These are phyloP conservation scores for Gallinago solitaria DNA, from an alignment of 2,797 vertebrate species.

Conservation along the genomic window DNA sequence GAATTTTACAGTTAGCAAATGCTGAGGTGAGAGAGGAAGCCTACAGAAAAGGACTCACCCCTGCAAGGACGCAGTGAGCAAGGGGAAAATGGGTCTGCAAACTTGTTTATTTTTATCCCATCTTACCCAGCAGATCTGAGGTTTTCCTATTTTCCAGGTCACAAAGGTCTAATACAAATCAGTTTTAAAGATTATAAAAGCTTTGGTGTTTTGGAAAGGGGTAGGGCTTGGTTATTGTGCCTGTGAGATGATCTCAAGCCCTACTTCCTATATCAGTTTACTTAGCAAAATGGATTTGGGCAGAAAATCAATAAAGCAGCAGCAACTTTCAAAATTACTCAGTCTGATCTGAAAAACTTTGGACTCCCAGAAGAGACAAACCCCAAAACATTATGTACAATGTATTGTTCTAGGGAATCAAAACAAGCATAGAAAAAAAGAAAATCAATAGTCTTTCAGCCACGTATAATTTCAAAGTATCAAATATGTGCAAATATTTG, in stretches of 20 bases:
- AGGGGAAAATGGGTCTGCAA: not conserved
- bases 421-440: conserved; percentile 16
- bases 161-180: conserved; percentile 25
- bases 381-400: not conserved
- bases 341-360: not conserved
- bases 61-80: not conserved
- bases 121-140: conserved; percentile 15
- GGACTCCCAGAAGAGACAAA: conserved; percentile 10
- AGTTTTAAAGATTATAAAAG: conserved; percentile 15
- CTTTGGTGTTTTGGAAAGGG: not conserved
- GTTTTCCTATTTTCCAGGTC: conserved; percentile 27
- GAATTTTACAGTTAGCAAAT: rapidly evolving
- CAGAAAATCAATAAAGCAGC: conserved; percentile 56
- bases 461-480: not conserved
- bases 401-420: conserved; percentile 15
- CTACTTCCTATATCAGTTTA: conserved; percentile 35
- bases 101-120: not conserved
- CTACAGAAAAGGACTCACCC: rapidly evolving
- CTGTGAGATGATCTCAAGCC: not conserved
- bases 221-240: not conserved
- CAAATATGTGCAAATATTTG: conserved; percentile 46
- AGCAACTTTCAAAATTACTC: conserved; percentile 52
- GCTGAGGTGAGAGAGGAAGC: not conserved
- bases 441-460: conserved; percentile 32
- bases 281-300: conserved; percentile 32